Evolutionary conservation across 2,797 vertebrate genomes (phyloP), one percentile per base, ranked within the genome.

Genomic region (Agapornis canus): DNA sequence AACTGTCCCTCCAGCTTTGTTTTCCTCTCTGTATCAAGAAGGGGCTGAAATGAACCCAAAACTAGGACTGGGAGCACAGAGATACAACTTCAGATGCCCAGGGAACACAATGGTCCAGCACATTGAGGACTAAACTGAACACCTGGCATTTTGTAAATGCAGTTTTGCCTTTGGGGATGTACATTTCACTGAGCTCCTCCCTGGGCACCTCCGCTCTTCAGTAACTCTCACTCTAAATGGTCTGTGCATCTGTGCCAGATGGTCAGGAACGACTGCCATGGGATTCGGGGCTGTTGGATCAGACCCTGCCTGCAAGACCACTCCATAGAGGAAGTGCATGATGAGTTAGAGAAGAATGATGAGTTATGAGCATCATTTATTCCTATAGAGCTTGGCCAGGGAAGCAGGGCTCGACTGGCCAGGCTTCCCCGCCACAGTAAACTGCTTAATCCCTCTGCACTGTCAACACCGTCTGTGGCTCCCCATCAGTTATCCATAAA

Each of bases 401-500:
- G 69, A 29, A 76, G 69, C 7, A 35, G 64, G 39, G 87, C 17
- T 32, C 82, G 48, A 54, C 57, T 35, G 75, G 75, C 79, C 82
- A 63, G 49, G 82, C 56, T 91, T 45, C 15, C n/a, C 32, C 48
- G 23, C 76, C 5, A 13, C 48, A 8, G 42, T 11, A 77, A 92
- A 72, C 82, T 39, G 68, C 75, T 70, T 77, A 10, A 78, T 81
- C 85, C 86, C 86, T 51, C 71, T 7, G 13, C 3, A 0, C 77
- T 42, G 43, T 43, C 91, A 64, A 14, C 81, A 69, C 42, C 2
- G n/a, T 18, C 83, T 86, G 86, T 32, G 75, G 22, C 37, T 85
- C 47, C 35, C 84, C 92, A 88, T 63, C 92, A 80, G 29, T 73
- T 51, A 66, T 13, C 60, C 71, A 7, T 78, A 22, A 81, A 85